A percentile compares a stretch with the other conserved stretches of the same genome.
Conservation (phyloP, 2,888 invertebrate genomes). For the Diaperis boleti region DNA sequence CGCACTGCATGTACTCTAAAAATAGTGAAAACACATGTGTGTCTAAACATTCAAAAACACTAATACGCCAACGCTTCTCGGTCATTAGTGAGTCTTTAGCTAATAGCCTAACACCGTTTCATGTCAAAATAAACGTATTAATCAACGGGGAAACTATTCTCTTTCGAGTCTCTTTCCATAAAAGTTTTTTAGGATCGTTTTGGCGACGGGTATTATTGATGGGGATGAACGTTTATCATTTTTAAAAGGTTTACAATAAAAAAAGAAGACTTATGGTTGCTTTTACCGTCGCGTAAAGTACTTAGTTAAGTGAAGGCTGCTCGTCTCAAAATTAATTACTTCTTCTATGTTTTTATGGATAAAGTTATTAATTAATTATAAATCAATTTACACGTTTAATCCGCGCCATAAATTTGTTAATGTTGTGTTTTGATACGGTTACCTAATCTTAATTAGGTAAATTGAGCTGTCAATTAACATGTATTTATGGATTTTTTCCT, state of each 20-base stretch:
- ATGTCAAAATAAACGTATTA: slow-evolving; percentile 67
- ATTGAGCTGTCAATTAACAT: slow-evolving; percentile 29
- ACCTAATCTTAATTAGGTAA: slow-evolving; percentile 30
- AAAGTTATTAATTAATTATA: slow-evolving; percentile 10
- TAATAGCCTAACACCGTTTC: slow-evolving; percentile 66
- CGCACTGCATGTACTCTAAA: slow-evolving; percentile 52
- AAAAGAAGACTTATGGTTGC: slow-evolving; percentile 1
- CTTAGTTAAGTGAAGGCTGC: not conserved
- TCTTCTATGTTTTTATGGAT: not conserved
- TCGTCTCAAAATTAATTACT: slow-evolving; percentile 7
- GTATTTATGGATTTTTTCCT: slow-evolving; percentile 18
- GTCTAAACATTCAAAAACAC: slow-evolving; percentile 48
- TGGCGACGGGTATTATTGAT: slow-evolving; percentile 21
- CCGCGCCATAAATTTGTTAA: slow-evolving; percentile 22
- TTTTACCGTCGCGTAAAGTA: not conserved
- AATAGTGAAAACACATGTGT: slow-evolving; percentile 55
- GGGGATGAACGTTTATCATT: not conserved
- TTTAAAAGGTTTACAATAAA: slow-evolving; percentile 18
- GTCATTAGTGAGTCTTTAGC: slow-evolving; percentile 62
- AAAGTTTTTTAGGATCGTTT: slow-evolving; percentile 19
- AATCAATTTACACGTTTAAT: slow-evolving; percentile 16
- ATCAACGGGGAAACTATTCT: slow-evolving; percentile 58
- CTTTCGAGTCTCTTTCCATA: slow-evolving; percentile 28
- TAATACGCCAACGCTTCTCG: slow-evolving; percentile 60
- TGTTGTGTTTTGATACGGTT: slow-evolving; percentile 24